phyloP scores from a whole-genome alignment of 2,113 vertebrate genomes.

The Salminus brasiliensis region DNA sequence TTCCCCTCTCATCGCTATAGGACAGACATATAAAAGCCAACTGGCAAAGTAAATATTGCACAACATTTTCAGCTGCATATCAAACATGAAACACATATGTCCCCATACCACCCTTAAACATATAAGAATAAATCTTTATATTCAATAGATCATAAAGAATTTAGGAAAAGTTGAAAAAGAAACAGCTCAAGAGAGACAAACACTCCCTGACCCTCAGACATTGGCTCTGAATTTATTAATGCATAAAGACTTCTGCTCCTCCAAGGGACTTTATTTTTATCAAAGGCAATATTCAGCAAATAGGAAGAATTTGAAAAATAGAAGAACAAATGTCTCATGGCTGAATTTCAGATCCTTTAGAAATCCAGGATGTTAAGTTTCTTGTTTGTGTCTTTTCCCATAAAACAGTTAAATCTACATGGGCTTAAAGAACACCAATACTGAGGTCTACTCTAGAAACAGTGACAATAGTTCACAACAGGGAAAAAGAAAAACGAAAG shows the following conservation, averaged over 20 bases:
- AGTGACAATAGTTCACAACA: slow-evolving; percentile 15
- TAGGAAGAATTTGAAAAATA: slow-evolving; percentile 14
- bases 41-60: slow-evolving; percentile 77
- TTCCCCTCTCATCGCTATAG: slow-evolving; percentile 47
- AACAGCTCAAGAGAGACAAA: slow-evolving; percentile 57
- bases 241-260: slow-evolving; percentile 41
- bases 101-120: slow-evolving; percentile 61
- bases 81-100: slow-evolving; percentile 56
- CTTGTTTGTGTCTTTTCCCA: slow-evolving; percentile 6
- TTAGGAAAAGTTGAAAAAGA: slow-evolving; percentile 64
- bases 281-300: slow-evolving; percentile 44
- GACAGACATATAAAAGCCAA: slow-evolving; percentile 62
- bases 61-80: slow-evolving; percentile 74
- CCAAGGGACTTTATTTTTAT: slow-evolving; percentile 26
- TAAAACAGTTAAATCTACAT: slow-evolving; percentile 23
- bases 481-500: not conserved
- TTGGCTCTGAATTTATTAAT: slow-evolving; percentile 58
- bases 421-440: slow-evolving; percentile 40
- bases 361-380: slow-evolving; percentile 33
- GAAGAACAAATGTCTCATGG: slow-evolving; percentile 46
- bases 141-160: slow-evolving; percentile 61
- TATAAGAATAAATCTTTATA: slow-evolving; percentile 73
- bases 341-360: slow-evolving; percentile 29
- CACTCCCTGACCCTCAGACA: slow-evolving; percentile 52
- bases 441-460: slow-evolving; percentile 2